Evolutionary conservation across 2,113 vertebrate genomes (phyloP).

Genomic region (Menura novaehollandiae): DNA sequence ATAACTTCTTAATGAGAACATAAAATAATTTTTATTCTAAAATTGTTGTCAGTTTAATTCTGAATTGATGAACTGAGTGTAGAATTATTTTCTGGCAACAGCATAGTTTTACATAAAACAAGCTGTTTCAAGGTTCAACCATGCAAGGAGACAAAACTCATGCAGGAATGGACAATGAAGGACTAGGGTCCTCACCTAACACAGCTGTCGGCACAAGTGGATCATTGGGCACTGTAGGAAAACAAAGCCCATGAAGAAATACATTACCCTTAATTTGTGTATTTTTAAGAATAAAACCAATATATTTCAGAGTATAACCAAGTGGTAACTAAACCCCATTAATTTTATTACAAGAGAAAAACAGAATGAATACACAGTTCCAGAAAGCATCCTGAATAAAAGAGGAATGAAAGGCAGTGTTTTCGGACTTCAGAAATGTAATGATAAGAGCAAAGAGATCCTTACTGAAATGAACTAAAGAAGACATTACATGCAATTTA

Average conservation of each 20-base stretch:
- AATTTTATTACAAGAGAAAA: neutral
- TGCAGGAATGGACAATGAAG: constrained; percentile 68
- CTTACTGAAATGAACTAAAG: constrained; percentile 7
- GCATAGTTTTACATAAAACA: constrained; percentile 29
- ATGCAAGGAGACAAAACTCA: constrained; percentile 77
- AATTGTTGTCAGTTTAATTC: neutral
- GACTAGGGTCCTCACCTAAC: constrained; percentile 91
- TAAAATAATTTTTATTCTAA: neutral
- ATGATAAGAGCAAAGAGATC: constrained; percentile 17
- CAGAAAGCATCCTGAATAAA: constrained; percentile 7
- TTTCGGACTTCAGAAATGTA: constrained; percentile 24
- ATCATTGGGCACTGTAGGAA: constrained; percentile 95
- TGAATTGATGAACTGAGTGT: neutral
- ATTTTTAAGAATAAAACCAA: constrained; percentile 35
- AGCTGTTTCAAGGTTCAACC: constrained; percentile 41
- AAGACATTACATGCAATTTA: constrained; percentile 17
- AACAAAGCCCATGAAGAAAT: constrained; percentile 85
- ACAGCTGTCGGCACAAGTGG: constrained; percentile 98
- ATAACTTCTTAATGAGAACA: neutral
- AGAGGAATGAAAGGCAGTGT: constrained; percentile 15
- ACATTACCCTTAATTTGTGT: constrained; percentile 50
- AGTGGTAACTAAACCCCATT: constrained; percentile 1
- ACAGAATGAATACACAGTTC: neutral
- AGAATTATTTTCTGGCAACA: constrained; percentile 5
- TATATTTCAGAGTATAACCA: constrained; percentile 11